phyloP scores from a whole-genome alignment of 2,797 vertebrate genomes.

The Pangasius sanitwongsei region DNA sequence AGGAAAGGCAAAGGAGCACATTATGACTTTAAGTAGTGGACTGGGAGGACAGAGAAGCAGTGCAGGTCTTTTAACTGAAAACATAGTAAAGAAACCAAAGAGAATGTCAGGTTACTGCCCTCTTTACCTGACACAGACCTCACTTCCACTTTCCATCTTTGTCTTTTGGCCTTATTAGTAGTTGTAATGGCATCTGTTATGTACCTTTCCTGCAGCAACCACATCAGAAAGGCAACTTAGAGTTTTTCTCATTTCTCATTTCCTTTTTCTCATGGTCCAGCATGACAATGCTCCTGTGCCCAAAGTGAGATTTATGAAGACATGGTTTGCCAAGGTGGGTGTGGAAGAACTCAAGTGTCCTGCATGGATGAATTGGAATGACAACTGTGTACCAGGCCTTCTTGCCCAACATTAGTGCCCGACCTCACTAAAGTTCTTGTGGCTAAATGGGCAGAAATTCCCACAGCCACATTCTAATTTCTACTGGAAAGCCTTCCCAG shows the following conservation, averaged over 20 bases:
- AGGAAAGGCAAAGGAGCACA: slow-evolving; percentile 59
- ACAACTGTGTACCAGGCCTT: neutral
- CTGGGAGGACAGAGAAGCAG: slow-evolving; percentile 62
- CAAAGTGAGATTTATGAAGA: neutral
- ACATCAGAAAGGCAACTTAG: neutral
- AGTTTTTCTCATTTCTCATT: neutral
- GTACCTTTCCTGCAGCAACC: neutral
- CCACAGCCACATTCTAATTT: neutral
- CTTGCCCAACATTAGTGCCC: neutral
- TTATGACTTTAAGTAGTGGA: slow-evolving; percentile 75
- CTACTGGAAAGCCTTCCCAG: neutral
- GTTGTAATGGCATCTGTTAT: neutral
- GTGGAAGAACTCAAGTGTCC: neutral
- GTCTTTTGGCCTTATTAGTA: neutral
- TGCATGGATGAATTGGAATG: neutral
- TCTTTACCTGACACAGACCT: neutral
- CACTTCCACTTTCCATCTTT: neutral
- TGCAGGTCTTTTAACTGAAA: slow-evolving; percentile 44
- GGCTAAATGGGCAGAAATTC: neutral
- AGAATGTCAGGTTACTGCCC: neutral
- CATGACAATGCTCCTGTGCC: too few species aligned
- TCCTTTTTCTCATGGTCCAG: neutral
- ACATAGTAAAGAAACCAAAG: neutral
- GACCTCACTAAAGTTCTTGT: neutral
- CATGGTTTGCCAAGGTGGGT: neutral